phyloP scores from a whole-genome alignment of 2,797 vertebrate genomes.

The Catostomus latipinnis region DNA sequence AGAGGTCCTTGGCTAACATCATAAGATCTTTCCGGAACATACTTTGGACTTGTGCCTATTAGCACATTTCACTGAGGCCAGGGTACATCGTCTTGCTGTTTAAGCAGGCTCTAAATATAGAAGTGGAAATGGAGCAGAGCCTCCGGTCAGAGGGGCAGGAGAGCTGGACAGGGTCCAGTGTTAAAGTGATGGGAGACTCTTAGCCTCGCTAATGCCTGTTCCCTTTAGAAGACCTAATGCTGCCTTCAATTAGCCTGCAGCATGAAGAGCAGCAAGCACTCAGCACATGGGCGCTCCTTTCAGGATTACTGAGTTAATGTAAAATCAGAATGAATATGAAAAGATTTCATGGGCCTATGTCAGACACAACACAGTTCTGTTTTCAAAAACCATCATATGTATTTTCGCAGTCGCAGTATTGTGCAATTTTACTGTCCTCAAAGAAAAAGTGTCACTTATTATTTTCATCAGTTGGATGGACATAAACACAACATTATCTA shows the following conservation, averaged over 20 bases:
- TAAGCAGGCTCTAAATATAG: slow-evolving; percentile 58
- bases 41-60: slow-evolving; percentile 46
- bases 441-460: too few relatives aligned
- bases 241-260: slow-evolving; percentile 54
- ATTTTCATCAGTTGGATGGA: too few relatives aligned
- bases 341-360: neutral
- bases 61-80: slow-evolving; percentile 52
- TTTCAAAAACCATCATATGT: neutral
- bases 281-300: slow-evolving; percentile 1
- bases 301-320: neutral
- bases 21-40: neutral
- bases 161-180: slow-evolving; percentile 62
- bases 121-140: slow-evolving; percentile 66
- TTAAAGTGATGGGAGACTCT: slow-evolving; percentile 47
- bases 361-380: neutral
- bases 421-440: too few relatives aligned
- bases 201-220: slow-evolving; percentile 56
- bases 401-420: neutral
- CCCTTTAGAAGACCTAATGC: slow-evolving; percentile 51
- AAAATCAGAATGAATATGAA: neutral
- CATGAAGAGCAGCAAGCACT: slow-evolving; percentile 18
- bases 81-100: slow-evolving; percentile 58
- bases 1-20: slow-evolving; percentile 10
- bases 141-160: slow-evolving; percentile 68
- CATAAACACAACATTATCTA: too few relatives aligned